phyloP scores from a whole-genome alignment of 2,888 invertebrate genomes.

The Clitarchus hookeri region DNA sequence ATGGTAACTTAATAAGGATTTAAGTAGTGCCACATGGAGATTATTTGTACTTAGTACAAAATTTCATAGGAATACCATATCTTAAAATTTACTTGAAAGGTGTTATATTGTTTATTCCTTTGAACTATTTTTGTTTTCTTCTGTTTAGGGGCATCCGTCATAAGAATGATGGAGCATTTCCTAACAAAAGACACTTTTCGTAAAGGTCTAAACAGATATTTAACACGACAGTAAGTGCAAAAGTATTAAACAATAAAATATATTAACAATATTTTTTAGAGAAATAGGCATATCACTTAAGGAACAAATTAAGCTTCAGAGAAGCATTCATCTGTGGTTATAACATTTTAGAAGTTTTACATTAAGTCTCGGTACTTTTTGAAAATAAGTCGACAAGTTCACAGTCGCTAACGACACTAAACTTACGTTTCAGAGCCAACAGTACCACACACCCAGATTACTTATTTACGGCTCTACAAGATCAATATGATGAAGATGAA shows the following conservation, averaged over 20 bases:
- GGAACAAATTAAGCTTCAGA: too few species aligned
- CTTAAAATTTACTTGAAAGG: too few species aligned
- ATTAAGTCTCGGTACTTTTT: not conserved
- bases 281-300: too few species aligned
- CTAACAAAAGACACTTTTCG: constrained; percentile 62
- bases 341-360: too few species aligned
- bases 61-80: too few species aligned
- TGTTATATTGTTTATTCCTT: too few species aligned
- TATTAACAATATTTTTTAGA: not conserved
- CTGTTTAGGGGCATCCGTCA: not conserved
- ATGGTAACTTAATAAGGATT: too few species aligned
- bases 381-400: not conserved
- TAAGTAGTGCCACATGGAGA: too few species aligned
- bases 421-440: not conserved
- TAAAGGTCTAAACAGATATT: constrained; percentile 58
- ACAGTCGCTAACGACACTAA: not conserved
- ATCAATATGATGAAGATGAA: constrained; percentile 10
- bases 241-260: not conserved
- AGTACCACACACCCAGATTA: not conserved
- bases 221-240: constrained; percentile 53
- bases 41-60: too few species aligned
- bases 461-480: not conserved
- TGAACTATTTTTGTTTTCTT: not conserved
- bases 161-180: constrained; percentile 60
- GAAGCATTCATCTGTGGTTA: too few species aligned